Evolutionary conservation across 2,797 vertebrate species (phyloP).

Genomic region (Melanotaenia maccullochi): DNA sequence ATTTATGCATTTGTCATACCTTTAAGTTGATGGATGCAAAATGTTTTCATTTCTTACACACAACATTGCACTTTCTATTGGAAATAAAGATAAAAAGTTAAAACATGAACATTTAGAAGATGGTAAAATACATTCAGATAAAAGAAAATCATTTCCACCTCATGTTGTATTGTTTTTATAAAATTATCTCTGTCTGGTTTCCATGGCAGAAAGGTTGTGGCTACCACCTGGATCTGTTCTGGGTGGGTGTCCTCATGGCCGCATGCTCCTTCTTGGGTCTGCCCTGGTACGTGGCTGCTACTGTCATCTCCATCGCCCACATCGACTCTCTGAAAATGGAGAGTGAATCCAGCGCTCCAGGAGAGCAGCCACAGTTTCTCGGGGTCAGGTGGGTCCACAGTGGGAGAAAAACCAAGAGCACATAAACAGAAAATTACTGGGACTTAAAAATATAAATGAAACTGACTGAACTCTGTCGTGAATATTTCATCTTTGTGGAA

Average conservation of each 20-base stretch:
- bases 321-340: conserved; percentile 98
- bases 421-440: neutral
- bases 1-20: neutral
- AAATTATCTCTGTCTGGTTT: neutral
- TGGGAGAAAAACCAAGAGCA: neutral
- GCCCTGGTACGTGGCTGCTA: conserved; percentile 98
- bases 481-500: conserved; percentile 25
- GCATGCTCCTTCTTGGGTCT: conserved; percentile 94
- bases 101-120: neutral
- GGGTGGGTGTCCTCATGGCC: conserved; percentile 94
- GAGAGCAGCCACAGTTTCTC: conserved; percentile 96
- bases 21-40: neutral
- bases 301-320: conserved; percentile 98
- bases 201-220: conserved; percentile 90
- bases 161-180: neutral
- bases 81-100: neutral
- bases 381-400: conserved; percentile 88
- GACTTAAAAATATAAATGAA: conserved; percentile 4
- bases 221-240: conserved; percentile 96
- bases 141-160: neutral
- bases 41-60: neutral
- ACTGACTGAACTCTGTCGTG: conserved; percentile 21
- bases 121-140: neutral
- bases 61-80: neutral
- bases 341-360: conserved; percentile 94